phyloP scores from a whole-genome alignment of 2,888 invertebrate genomes.

The Ecliptopera silaceata region DNA sequence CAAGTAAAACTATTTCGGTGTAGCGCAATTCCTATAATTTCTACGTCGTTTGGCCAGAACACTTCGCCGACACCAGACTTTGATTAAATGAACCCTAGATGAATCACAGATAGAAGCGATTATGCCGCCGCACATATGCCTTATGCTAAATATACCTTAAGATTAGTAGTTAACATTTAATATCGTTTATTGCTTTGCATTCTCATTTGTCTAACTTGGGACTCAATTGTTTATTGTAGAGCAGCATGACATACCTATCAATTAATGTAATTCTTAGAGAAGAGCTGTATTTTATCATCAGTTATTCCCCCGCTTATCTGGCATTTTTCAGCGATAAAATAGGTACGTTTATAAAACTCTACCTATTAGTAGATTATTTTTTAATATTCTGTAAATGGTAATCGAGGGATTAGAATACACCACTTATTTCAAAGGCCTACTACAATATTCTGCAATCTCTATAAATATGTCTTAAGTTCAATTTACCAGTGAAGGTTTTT shows the following conservation, averaged over 20 bases:
- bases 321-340: no score
- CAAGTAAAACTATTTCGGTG: constrained; percentile 17
- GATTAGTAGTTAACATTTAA: background rate
- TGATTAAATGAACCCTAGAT: constrained; percentile 11
- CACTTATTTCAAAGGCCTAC: no score
- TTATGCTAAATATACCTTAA: background rate
- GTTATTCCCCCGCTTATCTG: background rate
- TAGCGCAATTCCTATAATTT: constrained; percentile 21
- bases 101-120: constrained; percentile 19
- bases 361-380: no score
- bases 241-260: background rate
- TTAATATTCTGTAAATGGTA: no score
- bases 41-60: constrained; percentile 12
- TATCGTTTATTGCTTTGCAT: background rate
- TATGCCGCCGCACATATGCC: constrained; percentile 5
- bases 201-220: background rate
- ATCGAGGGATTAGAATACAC: no score
- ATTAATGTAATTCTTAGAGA: background rate
- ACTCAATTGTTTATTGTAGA: constrained; percentile 4
- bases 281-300: background rate
- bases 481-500: no score
- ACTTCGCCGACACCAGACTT: background rate
- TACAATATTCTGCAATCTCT: no score
- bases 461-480: no score
- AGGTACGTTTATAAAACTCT: no score